phyloP scores from a whole-genome alignment of 1,140 invertebrate species.

The Cydia splendana region DNA sequence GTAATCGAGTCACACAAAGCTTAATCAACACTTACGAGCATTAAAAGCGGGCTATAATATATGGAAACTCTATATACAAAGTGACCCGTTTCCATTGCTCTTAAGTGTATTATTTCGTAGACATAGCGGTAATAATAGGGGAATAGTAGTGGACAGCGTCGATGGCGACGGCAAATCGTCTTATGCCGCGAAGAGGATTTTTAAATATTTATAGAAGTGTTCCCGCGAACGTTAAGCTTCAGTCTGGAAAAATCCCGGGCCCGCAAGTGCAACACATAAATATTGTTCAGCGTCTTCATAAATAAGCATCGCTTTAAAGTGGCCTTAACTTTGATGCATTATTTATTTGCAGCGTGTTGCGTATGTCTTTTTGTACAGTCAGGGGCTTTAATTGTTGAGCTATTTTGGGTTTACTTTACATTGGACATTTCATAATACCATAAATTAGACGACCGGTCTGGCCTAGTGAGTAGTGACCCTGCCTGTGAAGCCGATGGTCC shows the following conservation, averaged over 20 bases:
- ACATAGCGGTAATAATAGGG: neutral
- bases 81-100: no score
- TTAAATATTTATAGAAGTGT: conserved; percentile 48
- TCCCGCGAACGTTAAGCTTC: conserved; percentile 35
- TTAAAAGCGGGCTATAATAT: no score
- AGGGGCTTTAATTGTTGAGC: no score
- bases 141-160: conserved; percentile 4
- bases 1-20: no score
- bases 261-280: conserved; percentile 32
- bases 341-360: conserved; percentile 15
- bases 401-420: no score
- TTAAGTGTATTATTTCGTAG: neutral
- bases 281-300: conserved; percentile 33
- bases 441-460: no score
- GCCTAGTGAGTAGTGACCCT: no score
- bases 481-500: no score
- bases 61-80: no score
- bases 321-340: conserved; percentile 18
- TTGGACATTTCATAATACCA: no score
- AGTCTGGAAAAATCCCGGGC: conserved; percentile 33
- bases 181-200: conserved; percentile 40
- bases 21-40: no score
- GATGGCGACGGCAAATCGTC: conserved; percentile 41
- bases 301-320: conserved; percentile 32
- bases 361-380: neutral